Evolutionary conservation across 2,113 vertebrate genomes (phyloP).

Genomic region (Sciurus niger): DNA sequence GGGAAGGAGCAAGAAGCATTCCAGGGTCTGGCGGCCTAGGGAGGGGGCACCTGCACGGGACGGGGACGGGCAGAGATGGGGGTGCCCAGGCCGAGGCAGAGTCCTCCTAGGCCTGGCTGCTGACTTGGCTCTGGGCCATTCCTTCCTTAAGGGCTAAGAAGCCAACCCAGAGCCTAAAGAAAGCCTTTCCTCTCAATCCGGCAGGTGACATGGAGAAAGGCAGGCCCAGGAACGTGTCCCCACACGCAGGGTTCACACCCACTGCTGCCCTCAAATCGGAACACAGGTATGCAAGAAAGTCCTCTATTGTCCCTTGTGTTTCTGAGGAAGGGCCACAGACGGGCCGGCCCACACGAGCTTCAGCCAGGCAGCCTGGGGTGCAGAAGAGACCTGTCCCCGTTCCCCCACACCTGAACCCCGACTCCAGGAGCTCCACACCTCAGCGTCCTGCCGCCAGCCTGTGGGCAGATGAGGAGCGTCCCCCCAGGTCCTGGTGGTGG

Average conservation of each 20-base stretch:
- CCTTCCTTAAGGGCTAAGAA: neutral
- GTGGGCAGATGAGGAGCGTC: no score
- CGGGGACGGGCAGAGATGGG: neutral
- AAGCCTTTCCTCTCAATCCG: neutral
- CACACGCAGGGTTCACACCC: neutral
- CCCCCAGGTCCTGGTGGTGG: neutral
- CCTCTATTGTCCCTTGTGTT: neutral
- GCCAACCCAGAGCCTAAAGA: accelerated
- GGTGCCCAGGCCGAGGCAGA: neutral
- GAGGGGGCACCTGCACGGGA: neutral
- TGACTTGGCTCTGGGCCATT: neutral
- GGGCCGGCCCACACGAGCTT: neutral
- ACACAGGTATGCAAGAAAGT: neutral
- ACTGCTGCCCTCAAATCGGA: neutral
- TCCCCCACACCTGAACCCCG: neutral
- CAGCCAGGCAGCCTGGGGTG: neutral
- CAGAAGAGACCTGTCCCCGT: accelerated
- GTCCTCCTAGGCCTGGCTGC: neutral
- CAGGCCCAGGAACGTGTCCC: neutral
- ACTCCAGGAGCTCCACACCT: accelerated
- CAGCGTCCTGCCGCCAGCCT: neutral
- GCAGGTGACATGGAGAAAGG: neutral
- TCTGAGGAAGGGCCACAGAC: neutral
- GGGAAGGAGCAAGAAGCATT: neutral
- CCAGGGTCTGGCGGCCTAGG: neutral